Evolutionary conservation across 2,113 vertebrate genomes (phyloP), one percentile per base, ranked within the genome.

Genomic region (Benitochromis conjunctus): DNA sequence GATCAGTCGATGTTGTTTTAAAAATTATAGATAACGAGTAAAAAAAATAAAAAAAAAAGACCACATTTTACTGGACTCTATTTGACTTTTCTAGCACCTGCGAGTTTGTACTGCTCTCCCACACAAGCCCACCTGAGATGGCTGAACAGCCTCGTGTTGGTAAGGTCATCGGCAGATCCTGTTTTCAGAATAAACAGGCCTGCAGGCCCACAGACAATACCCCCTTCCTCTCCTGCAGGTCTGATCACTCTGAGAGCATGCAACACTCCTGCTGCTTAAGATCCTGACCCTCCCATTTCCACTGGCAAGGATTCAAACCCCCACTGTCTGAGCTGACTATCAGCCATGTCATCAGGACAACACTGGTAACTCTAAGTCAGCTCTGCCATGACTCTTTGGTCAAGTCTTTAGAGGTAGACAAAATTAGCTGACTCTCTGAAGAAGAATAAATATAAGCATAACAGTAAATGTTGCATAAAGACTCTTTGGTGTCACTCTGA

Each of bases 171-270:
- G 9, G 26, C 64, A 82, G 57, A 86, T 91, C 83, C 87, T 92
- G 93, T 91, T 94, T 86, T 91, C 51, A 91, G 86, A 93, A 85
- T 62, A 94, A 94, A 94, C 92, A 91, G n/a, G 16, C 43, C 80
- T 58, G 43, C 66, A 58, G 81, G 71, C 77, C 51, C 82, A 80
- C 29, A 78, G 71, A 92, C 86, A 80, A 85, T 80, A 48, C 82
- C 64, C 62, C 64, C 31, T 88, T 85, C 88, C 88, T 60, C 81
- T 69, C 3, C 79, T 29, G 48, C 38, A 80, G 71, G 41, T 51
- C 83, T 31, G 87, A 82, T 84, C 84, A 5, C 84, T 41, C 55
- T 21, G 34, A 64, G 36, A 71, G 29, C 56, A 7, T 2, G 58
- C 78, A 74, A 3, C 12, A 6, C 80, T 62, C 80, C 58, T 54